These are phyloP conservation scores for Drosophila demipolita DNA, from an alignment of 2,888 invertebrate species.

Conservation along the genomic window DNA sequence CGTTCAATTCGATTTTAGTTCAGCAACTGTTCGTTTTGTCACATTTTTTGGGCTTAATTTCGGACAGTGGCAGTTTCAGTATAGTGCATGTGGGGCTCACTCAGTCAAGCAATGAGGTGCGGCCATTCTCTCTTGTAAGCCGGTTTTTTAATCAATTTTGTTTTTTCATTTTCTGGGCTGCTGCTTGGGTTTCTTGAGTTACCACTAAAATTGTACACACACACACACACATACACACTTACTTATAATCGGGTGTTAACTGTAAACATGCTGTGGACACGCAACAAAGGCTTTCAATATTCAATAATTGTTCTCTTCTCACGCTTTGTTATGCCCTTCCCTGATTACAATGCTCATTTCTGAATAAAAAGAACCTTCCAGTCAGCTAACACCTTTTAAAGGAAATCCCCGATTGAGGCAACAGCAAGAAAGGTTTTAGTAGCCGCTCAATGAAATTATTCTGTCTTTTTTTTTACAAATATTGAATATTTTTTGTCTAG, in stretches of 20 bases:
- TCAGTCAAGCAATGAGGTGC: constrained; percentile 11
- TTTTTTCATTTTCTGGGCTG: constrained; percentile 21
- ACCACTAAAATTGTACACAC: constrained; percentile 3
- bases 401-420: background rate
- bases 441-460: no score
- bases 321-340: background rate
- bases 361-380: background rate
- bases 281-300: constrained; percentile 11
- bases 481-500: no score
- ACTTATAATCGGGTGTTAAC: constrained; percentile 26
- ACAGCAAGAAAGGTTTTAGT: background rate
- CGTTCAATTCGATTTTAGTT: constrained; percentile 64
- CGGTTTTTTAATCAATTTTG: constrained; percentile 60
- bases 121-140: constrained; percentile 61
- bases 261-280: constrained; percentile 19
- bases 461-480: no score
- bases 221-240: background rate
- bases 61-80: constrained; percentile 36
- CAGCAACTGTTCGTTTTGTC: constrained; percentile 68
- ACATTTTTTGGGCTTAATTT: constrained; percentile 57
- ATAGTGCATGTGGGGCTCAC: constrained; percentile 17
- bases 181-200: constrained; percentile 22
- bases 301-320: constrained; percentile 9
- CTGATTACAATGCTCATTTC: background rate
- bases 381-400: constrained; percentile 4